Evolutionary conservation across 2,888 invertebrate species (phyloP), one percentile per base, ranked within the genome.

Genomic region (Abrostola triplasia): DNA sequence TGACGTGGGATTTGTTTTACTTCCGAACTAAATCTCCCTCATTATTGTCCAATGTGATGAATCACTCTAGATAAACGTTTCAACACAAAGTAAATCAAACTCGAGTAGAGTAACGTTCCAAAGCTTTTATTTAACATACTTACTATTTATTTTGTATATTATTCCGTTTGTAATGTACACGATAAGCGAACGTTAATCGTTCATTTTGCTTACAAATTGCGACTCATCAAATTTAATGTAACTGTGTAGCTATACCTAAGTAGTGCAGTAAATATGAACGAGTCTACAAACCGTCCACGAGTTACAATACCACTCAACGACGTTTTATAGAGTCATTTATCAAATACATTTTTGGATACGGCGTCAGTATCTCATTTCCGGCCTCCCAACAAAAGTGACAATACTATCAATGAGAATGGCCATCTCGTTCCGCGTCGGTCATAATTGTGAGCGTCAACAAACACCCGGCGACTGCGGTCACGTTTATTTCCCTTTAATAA

Each of bases 41-140:
- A 90, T 91, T 89, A 91, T 89, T 89, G 88, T 88, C 85, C 85
- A 80, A 88, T 83, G 88, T 91, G 90, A 93, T 93, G 88, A 91
- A 93, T 93, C 91, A 92, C 89, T 85, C 83, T 85, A 90, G 89
- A 90, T 89, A 91, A 92, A 92, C 88, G 88, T 84, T 90, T 81
- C 85, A 84, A 90, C 89, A 86, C 82, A 86, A 87, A 92, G 89
- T 91, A 90, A 92, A 92, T 91, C 88, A 88, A 88, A 81, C 76
- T 73, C 73, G 77, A 81, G 81, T 80, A 81, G 79, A 84, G 82
- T 79, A 84, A 84, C 83, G 81, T 85, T 85, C 79, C 74, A 84
- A 88, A 88, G 88, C 88, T 85, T 90, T 88, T 87, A 87, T 86
- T 84, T 77, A 84, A 81, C 83, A 74, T 79, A 76, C 71, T 84